Conservation (phyloP, 2,888 invertebrate species). For the Parnassius glacialis region DNA sequence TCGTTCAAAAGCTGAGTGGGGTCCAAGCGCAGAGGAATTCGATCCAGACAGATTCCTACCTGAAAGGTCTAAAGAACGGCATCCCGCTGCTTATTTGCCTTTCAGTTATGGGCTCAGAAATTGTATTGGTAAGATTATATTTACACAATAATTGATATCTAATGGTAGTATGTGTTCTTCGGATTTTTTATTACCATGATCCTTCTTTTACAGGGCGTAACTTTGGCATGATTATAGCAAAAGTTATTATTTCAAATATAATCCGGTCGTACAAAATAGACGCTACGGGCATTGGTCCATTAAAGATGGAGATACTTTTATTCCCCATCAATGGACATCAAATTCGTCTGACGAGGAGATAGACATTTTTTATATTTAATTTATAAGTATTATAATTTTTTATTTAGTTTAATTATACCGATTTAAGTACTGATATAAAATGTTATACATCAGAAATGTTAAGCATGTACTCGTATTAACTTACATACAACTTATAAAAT, state of each 20-base stretch:
- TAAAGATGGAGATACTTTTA: conserved; percentile 64
- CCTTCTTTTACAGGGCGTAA: conserved; percentile 55
- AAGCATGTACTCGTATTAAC: no score
- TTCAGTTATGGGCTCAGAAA: conserved; percentile 75
- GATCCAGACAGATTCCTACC: conserved; percentile 82
- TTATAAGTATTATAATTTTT: neutral
- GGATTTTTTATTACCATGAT: neutral
- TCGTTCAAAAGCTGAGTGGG: conserved; percentile 74
- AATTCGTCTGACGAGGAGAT: conserved; percentile 49
- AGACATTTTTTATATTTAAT: conserved; percentile 3
- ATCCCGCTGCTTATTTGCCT: conserved; percentile 71
- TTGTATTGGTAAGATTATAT: conserved; percentile 57
- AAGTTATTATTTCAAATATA: conserved; percentile 58
- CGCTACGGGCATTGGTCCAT: conserved; percentile 53
- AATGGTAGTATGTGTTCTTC: no score
- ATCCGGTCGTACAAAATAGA: conserved; percentile 55
- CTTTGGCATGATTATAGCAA: conserved; percentile 68
- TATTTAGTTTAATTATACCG: no score
- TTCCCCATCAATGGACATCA: conserved; percentile 65
- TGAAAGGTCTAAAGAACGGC: conserved; percentile 63
- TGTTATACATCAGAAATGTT: no score
- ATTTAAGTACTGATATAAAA: no score
- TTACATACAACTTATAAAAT: no score
- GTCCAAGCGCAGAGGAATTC: conserved; percentile 77
- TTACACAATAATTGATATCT: no score